A percentile compares a stretch with the other conserved stretches of the same genome.
phyloP scores from a whole-genome alignment of 2,888 invertebrate genomes.

The Tetragonisca angustula region DNA sequence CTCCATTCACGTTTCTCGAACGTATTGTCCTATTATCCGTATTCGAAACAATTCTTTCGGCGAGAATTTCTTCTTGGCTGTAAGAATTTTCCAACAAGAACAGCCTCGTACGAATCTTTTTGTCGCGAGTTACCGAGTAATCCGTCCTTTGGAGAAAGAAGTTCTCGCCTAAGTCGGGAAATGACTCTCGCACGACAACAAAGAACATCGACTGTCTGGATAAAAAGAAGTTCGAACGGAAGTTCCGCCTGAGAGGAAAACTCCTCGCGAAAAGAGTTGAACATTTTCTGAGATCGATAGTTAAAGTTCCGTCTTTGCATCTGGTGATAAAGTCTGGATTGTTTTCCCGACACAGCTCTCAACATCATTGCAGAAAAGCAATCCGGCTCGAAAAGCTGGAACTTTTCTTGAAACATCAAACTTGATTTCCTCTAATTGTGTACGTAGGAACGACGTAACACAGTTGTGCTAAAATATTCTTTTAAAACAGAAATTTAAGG shows the following conservation, averaged over 20 bases:
- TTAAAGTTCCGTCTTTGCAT: not conserved
- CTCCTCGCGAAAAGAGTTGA: not conserved
- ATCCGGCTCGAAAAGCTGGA: not conserved
- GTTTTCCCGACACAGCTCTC: not conserved
- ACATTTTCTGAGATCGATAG: not conserved
- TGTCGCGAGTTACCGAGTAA: not conserved
- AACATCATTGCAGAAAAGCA: too few species aligned
- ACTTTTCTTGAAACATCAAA: not conserved
- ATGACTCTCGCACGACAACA: not conserved
- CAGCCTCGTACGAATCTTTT: not conserved
- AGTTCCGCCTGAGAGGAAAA: not conserved
- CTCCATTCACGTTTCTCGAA: not conserved
- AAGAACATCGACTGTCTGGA: not conserved
- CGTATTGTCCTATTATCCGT: not conserved
- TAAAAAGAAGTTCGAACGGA: not conserved
- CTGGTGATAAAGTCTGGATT: not conserved
- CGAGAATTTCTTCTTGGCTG: not conserved
- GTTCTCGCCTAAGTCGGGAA: not conserved
- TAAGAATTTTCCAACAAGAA: not conserved
- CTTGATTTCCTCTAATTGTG: not conserved
- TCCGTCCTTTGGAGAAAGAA: not conserved
- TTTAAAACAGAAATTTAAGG: too few species aligned
- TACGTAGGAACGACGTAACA: not conserved
- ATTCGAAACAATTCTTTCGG: not conserved
- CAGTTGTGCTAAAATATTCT: not conserved